Conservation (phyloP, 2,888 invertebrate species). For the Phortica magna region DNA sequence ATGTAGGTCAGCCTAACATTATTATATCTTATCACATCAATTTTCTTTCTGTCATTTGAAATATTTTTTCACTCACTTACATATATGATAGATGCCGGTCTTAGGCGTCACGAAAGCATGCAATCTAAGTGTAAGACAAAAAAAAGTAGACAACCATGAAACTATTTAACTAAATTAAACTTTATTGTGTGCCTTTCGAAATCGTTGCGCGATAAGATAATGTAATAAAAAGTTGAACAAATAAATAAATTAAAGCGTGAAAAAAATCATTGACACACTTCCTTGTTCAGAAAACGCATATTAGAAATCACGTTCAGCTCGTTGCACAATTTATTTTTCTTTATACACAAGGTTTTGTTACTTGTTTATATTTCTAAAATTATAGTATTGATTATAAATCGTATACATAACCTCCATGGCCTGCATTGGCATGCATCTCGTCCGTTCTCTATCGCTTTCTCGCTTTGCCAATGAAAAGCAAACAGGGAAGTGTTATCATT, state of each 20-base stretch:
- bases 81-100: neutral
- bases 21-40: neutral
- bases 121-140: neutral
- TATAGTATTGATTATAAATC: conserved; percentile 52
- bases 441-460: too few species aligned
- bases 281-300: neutral
- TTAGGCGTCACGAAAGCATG: neutral
- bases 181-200: neutral
- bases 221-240: neutral
- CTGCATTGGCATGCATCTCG: neutral
- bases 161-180: neutral
- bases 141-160: neutral
- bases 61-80: neutral
- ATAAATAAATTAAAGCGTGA: neutral
- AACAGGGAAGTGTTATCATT: neutral
- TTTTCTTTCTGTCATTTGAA: too few species aligned
- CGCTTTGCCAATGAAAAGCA: neutral
- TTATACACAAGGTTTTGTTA: conserved; percentile 30
- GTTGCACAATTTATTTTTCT: conserved; percentile 34
- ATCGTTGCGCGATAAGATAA: neutral
- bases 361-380: conserved; percentile 1
- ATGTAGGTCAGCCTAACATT: too few species aligned
- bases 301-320: conserved; percentile 39
- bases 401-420: conserved; percentile 59
- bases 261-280: conserved; percentile 16